A percentile compares a stretch with the other conserved stretches of the same genome.
Conservation (phyloP, 2,888 invertebrate species). For the Phaonia tiefii region DNA sequence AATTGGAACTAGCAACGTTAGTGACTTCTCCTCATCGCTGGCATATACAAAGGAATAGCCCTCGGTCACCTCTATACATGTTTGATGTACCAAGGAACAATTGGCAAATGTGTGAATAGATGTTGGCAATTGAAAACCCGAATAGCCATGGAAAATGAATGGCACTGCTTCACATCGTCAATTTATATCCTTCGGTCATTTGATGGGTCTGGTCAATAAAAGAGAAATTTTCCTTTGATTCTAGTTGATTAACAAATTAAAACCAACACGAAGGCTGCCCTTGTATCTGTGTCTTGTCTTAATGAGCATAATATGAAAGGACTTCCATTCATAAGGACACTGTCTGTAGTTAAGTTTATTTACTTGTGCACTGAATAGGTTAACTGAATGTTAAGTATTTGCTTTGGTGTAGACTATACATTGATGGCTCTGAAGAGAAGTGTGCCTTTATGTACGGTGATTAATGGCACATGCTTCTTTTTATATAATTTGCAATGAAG, state of each 20-base stretch:
- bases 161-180: conserved; percentile 41
- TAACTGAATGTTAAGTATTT: not conserved
- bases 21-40: not conserved
- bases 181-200: conserved; percentile 39
- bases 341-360: too few relatives aligned
- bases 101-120: too few relatives aligned
- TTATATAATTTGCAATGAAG: not conserved
- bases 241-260: conserved; percentile 42
- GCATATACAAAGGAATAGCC: too few relatives aligned
- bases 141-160: conserved; percentile 35
- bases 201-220: conserved; percentile 15
- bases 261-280: not conserved
- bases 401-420: conserved; percentile 14
- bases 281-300: not conserved
- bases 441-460: conserved; percentile 21
- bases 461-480: conserved; percentile 38
- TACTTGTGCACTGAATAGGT: too few relatives aligned
- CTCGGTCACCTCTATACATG: not conserved
- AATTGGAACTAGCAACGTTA: not conserved
- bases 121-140: too few relatives aligned
- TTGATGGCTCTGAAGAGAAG: conserved; percentile 31
- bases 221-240: not conserved
- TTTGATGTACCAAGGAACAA: not conserved
- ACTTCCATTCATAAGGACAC: not conserved
- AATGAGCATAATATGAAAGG: not conserved